Conservation (phyloP, 2,888 invertebrate species). For the Drosophila diplacantha region DNA sequence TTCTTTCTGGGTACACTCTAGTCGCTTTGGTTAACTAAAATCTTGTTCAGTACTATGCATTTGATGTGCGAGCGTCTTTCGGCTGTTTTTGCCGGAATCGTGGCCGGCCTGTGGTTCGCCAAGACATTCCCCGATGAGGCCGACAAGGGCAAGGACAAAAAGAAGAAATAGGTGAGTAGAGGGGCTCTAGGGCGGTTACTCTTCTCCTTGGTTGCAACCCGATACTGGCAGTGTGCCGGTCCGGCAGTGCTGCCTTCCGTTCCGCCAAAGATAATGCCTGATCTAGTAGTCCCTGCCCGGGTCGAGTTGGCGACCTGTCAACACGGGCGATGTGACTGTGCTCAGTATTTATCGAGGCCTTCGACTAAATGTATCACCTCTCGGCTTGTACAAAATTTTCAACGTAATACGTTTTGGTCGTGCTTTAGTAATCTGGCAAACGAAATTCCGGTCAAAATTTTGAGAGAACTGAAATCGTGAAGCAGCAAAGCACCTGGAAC, state of each 20-base stretch:
- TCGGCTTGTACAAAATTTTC: conserved; percentile 11
- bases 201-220: too few species aligned
- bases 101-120: conserved; percentile 21
- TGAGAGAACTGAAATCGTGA: background rate
- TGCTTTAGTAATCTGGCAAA: background rate
- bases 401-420: background rate
- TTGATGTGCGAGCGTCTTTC: conserved; percentile 27
- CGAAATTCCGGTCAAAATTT: conserved; percentile 19
- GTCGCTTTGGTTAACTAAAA: background rate
- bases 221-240: too few species aligned
- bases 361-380: background rate
- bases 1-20: background rate
- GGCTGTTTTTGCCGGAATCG: conserved; percentile 15
- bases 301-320: conserved; percentile 14
- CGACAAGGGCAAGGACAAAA: background rate
- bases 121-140: conserved; percentile 18
- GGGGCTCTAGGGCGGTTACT: background rate
- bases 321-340: background rate
- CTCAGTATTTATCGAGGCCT: conserved; percentile 13
- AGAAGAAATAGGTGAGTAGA: background rate
- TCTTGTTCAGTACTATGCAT: conserved; percentile 7
- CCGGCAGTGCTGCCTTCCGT: background rate
- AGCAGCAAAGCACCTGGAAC: conserved; percentile 1
- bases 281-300: background rate
- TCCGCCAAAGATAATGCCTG: background rate